These are phyloP conservation scores for Pomatorhinus ruficollis DNA, from an alignment of 2,113 vertebrate genomes.

Conservation along the genomic window DNA sequence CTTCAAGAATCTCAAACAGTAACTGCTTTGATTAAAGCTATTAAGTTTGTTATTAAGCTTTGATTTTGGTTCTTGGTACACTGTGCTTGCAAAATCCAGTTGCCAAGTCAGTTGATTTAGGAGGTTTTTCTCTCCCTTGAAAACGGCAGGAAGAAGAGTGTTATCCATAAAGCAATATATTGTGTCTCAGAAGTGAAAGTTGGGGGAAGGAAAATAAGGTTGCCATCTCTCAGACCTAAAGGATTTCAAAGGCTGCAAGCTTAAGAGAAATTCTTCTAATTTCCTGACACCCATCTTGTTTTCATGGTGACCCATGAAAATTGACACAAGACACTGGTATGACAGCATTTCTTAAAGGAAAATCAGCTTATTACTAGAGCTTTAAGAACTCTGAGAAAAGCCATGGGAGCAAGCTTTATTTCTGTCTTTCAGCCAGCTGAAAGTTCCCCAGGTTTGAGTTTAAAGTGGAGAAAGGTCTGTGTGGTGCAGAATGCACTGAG, in stretches of 20 bases:
- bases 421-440: not conserved
- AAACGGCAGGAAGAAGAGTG: conserved; percentile 57
- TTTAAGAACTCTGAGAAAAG: conserved; percentile 24
- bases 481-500: not conserved
- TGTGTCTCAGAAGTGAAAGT: conserved; percentile 65
- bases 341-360: conserved; percentile 1
- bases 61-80: not conserved
- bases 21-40: not conserved
- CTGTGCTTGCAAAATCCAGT: not conserved
- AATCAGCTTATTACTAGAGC: conserved; percentile 1
- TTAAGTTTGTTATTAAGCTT: not conserved
- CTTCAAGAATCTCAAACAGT: not conserved
- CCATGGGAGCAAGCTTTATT: not conserved
- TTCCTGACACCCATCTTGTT: conserved; percentile 59
- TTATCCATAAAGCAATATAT: conserved; percentile 38
- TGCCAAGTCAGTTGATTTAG: not conserved
- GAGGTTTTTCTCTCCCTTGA: not conserved
- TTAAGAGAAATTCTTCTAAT: conserved; percentile 74
- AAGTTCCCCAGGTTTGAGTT: not conserved
- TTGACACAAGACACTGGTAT: conserved; percentile 1
- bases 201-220: conserved; percentile 54
- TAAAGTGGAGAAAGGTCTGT: not conserved
- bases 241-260: conserved; percentile 73
- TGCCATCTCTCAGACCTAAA: conserved; percentile 55
- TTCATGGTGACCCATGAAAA: conserved; percentile 67